A percentile compares a stretch with the other conserved stretches of the same genome.
These are phyloP conservation scores for Erebia aethiops DNA, from an alignment of 2,888 invertebrate genomes.

Conservation along the genomic window DNA sequence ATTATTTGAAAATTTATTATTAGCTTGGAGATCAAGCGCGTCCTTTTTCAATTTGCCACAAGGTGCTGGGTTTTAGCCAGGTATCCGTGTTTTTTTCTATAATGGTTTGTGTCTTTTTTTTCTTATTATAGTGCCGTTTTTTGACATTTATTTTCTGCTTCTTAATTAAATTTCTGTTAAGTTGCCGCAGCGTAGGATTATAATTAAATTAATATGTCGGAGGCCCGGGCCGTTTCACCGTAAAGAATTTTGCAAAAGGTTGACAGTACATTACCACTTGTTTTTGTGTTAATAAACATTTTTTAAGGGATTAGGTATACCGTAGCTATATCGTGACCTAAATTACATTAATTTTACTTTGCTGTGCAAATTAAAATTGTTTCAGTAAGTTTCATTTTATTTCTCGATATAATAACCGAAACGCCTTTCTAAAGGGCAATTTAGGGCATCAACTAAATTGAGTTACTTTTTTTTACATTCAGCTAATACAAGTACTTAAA, in stretches of 20 bases:
- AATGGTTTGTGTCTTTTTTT: slow-evolving; percentile 48
- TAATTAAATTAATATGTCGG: slow-evolving; percentile 29
- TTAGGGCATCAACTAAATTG: too few species aligned
- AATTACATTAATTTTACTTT: too few species aligned
- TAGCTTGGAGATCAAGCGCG: slow-evolving; percentile 75
- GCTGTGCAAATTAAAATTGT: too few species aligned
- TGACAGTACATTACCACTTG: slow-evolving; percentile 2
- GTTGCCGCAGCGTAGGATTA: slow-evolving; percentile 64
- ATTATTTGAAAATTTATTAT: slow-evolving; percentile 82
- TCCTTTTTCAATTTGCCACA: slow-evolving; percentile 81
- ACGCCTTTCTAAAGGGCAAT: too few species aligned
- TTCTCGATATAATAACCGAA: too few species aligned
- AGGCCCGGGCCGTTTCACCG: slow-evolving; percentile 4
- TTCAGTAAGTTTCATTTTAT: too few species aligned
- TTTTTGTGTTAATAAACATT: slow-evolving; percentile 21
- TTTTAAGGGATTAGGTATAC: slow-evolving; percentile 13
- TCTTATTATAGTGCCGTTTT: slow-evolving; percentile 57
- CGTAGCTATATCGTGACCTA: neutral
- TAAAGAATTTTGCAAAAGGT: slow-evolving; percentile 14
- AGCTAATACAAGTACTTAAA: too few species aligned
- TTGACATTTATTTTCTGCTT: slow-evolving; percentile 68
- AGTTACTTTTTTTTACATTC: too few species aligned
- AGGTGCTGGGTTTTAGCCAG: slow-evolving; percentile 60
- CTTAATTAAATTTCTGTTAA: slow-evolving; percentile 73
- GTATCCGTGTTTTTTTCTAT: slow-evolving; percentile 50